These are phyloP conservation scores for Ectemnius cavifrons DNA, from an alignment of 2,888 invertebrate species.

Conservation along the genomic window DNA sequence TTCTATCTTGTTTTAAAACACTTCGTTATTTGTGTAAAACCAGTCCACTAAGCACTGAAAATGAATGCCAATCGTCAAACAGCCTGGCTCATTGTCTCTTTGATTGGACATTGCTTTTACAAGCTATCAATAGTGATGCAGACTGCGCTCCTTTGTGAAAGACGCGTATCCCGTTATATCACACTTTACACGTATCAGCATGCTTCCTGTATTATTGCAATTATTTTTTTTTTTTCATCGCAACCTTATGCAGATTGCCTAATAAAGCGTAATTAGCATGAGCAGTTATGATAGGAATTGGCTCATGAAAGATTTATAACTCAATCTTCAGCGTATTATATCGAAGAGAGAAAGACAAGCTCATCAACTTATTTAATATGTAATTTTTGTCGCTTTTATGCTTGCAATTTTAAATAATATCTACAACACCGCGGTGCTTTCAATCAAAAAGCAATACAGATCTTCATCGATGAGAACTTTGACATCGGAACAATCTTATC, in stretches of 20 bases:
- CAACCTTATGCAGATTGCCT: slow-evolving; percentile 12
- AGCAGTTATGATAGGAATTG: not conserved
- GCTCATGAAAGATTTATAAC: slow-evolving; percentile 34
- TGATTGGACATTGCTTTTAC: too few relatives aligned
- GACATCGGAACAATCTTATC: not conserved
- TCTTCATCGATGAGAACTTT: not conserved
- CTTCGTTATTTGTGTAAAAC: too few relatives aligned
- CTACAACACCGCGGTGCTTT: not conserved
- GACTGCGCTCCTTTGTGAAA: not conserved
- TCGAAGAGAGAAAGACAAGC: too few relatives aligned
- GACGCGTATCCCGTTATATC: slow-evolving; percentile 23
- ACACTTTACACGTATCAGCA: not conserved
- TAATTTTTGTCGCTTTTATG: too few relatives aligned
- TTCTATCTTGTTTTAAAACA: too few relatives aligned
- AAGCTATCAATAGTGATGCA: too few relatives aligned
- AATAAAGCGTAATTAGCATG: slow-evolving; percentile 22
- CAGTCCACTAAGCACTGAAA: too few relatives aligned
- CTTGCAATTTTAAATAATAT: too few relatives aligned
- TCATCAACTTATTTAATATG: too few relatives aligned
- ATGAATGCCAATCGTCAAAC: too few relatives aligned
- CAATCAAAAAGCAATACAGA: not conserved
- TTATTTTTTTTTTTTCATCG: slow-evolving; percentile 20
- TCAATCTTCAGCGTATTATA: not conserved
- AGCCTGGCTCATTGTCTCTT: too few relatives aligned
- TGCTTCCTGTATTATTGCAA: slow-evolving; percentile 24